Conservation (phyloP, 2,797 vertebrate genomes). For the Myotis pilosus region DNA sequence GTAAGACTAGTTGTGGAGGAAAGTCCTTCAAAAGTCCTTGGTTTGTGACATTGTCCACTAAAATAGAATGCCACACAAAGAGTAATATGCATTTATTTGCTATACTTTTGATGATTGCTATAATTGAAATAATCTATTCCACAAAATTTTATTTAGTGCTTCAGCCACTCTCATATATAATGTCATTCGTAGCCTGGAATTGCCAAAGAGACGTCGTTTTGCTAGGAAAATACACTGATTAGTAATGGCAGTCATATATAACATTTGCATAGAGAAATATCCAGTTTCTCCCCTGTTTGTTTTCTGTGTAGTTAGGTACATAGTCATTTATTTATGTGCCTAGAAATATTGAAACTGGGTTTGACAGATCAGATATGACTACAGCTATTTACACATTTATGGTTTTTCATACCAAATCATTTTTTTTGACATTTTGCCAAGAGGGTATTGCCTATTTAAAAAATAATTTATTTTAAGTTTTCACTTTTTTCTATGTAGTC, state of each 20-base stretch:
- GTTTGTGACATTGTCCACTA: slow-evolving; percentile 38
- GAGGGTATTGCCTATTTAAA: slow-evolving; percentile 8
- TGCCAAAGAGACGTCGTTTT: slow-evolving; percentile 49
- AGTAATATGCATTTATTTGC: slow-evolving; percentile 40
- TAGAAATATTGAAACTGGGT: slow-evolving; percentile 52
- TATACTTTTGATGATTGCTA: slow-evolving; percentile 26
- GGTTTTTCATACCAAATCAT: slow-evolving; percentile 47
- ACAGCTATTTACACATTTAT: slow-evolving; percentile 37
- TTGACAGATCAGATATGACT: slow-evolving; percentile 58
- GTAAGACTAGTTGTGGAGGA: neutral
- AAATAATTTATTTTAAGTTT: slow-evolving; percentile 33
- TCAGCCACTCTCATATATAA: slow-evolving; percentile 29
- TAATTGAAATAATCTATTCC: slow-evolving; percentile 42
- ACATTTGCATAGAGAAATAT: slow-evolving; percentile 55
- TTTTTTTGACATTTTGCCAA: slow-evolving; percentile 53
- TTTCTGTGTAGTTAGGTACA: slow-evolving; percentile 53
- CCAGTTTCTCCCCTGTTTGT: slow-evolving; percentile 13
- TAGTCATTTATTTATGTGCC: slow-evolving; percentile 63
- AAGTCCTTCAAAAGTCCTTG: slow-evolving; percentile 28
- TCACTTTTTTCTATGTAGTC: neutral
- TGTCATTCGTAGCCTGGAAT: slow-evolving; percentile 25
- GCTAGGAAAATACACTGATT: slow-evolving; percentile 47
- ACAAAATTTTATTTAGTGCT: slow-evolving; percentile 49
- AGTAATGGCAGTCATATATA: slow-evolving; percentile 55
- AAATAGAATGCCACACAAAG: neutral